These are phyloP conservation scores for Nemapogon koenigi DNA, from an alignment of 2,888 invertebrate genomes.

Conservation along the genomic window DNA sequence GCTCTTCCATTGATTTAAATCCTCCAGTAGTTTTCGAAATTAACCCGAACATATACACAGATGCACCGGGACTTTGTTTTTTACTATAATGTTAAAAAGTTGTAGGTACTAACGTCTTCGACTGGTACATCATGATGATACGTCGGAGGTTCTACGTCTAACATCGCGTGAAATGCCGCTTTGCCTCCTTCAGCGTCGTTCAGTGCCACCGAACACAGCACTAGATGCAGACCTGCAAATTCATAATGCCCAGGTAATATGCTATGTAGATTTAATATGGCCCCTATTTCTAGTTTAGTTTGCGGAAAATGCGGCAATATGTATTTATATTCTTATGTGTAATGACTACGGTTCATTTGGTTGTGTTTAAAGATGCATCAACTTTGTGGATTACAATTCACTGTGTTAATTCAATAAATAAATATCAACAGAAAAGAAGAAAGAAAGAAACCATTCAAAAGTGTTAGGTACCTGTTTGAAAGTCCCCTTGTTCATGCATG, in stretches of 20 bases:
- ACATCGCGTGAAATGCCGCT: constrained; percentile 86
- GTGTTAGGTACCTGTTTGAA: constrained; percentile 67
- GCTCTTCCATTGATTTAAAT: too few species aligned
- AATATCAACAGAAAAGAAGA: background rate
- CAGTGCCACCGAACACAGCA: constrained; percentile 87
- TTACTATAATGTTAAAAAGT: too few species aligned
- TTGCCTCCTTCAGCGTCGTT: constrained; percentile 94
- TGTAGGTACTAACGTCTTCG: constrained; percentile 34
- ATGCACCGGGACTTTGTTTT: too few species aligned
- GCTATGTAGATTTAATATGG: too few species aligned
- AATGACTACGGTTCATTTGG: constrained; percentile 2
- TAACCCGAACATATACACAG: too few species aligned
- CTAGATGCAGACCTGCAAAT: constrained; percentile 79
- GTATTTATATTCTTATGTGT: too few species aligned
- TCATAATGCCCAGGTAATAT: constrained; percentile 16
- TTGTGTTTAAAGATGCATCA: background rate
- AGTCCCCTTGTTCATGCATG: constrained; percentile 94
- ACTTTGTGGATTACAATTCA: background rate
- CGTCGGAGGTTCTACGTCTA: constrained; percentile 77
- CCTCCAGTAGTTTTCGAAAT: too few species aligned
- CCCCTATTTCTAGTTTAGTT: too few species aligned
- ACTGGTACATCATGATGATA: constrained; percentile 50
- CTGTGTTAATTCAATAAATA: background rate
- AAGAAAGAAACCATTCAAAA: background rate
- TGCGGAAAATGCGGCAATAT: too few species aligned